Conservation (phyloP, 23 tunicate species). For the Diplosoma virens region DNA sequence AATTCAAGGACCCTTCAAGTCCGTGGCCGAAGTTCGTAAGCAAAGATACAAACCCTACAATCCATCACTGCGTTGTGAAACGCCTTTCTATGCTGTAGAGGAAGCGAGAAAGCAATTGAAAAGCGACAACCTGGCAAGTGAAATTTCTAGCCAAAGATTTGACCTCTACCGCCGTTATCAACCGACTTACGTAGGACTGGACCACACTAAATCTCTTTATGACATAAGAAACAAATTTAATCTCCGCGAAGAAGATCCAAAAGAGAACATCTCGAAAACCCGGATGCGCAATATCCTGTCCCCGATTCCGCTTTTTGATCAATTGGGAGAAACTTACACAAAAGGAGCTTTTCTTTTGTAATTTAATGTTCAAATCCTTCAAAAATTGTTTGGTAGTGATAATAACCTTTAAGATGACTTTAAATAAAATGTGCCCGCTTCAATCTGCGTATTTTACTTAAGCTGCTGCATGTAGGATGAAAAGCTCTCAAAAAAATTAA, state of each 20-base stretch:
- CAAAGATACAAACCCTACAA: slow-evolving; percentile 43
- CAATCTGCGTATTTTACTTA: too few relatives aligned
- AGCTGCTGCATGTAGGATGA: too few relatives aligned
- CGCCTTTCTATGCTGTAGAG: slow-evolving; percentile 5
- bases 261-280: slow-evolving; percentile 24
- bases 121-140: slow-evolving; percentile 36
- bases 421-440: too few relatives aligned
- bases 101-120: slow-evolving; percentile 30
- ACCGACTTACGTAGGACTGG: slow-evolving; percentile 29
- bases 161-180: background rate
- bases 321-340: slow-evolving; percentile 51
- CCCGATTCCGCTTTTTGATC: slow-evolving; percentile 75
- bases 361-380: too few relatives aligned
- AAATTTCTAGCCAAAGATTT: slow-evolving; percentile 38
- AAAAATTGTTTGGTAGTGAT: too few relatives aligned
- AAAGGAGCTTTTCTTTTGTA: slow-evolving; percentile 58
- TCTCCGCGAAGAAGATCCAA: slow-evolving; percentile 42
- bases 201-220: slow-evolving; percentile 31
- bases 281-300: slow-evolving; percentile 71
- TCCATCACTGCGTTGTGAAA: slow-evolving; percentile 34
- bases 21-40: slow-evolving; percentile 10
- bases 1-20: slow-evolving; percentile 62
- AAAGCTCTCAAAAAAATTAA: too few relatives aligned
- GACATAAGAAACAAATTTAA: slow-evolving; percentile 35
- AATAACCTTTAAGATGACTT: too few relatives aligned